Evolutionary conservation across 1,140 invertebrate genomes (phyloP), one percentile per base, ranked within the genome.

Genomic region (Steinernema khuongi): DNA sequence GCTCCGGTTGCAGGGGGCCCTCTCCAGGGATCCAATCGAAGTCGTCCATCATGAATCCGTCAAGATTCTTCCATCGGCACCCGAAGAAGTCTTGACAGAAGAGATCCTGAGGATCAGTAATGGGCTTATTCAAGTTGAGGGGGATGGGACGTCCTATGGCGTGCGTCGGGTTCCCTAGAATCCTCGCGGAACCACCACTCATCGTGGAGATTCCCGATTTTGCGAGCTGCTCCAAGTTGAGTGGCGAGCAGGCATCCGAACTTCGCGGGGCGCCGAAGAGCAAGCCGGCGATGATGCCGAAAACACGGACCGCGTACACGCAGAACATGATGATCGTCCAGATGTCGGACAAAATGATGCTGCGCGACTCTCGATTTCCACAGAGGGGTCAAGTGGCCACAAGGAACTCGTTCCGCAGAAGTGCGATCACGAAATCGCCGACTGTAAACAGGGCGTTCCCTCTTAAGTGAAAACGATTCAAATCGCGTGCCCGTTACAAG

Each of bases 31-130:
- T 83, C 83, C 83, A 84, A 72, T 85, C 82, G 36, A 84, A 67
- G 41, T 85, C 83, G 68, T 84, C 83, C 1, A 84, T 71, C 22
- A 82, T 70, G n/a, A 84, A 32, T 22, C 82, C 82, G 19, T 84
- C 83, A 66, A 84, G 76, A 70, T 84, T 84, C 19, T 79, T 76
- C 83, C 83, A 84, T 36, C 80, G 72, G 69, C 83, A 84, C n/a
- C 70, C 81, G 75, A 83, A 75, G 60, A 83, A 83, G 33, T 83
- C 83, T 22, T 68, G 75, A 68, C 82, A 83, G 50, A 17, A 26
- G 22, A 60, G 50, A 11, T 60, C 50, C 11, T 60, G 14, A 7
- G 50, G 4, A 22, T 60, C 50, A 22, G 11, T 60, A 4, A 60
- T 60, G 2, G 50, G 50, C 50, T 7, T 14, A 14, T 7, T 22